Evolutionary conservation across 2,888 invertebrate genomes (phyloP), one percentile per base, ranked within the genome.

Genomic region (Philereme transversata): DNA sequence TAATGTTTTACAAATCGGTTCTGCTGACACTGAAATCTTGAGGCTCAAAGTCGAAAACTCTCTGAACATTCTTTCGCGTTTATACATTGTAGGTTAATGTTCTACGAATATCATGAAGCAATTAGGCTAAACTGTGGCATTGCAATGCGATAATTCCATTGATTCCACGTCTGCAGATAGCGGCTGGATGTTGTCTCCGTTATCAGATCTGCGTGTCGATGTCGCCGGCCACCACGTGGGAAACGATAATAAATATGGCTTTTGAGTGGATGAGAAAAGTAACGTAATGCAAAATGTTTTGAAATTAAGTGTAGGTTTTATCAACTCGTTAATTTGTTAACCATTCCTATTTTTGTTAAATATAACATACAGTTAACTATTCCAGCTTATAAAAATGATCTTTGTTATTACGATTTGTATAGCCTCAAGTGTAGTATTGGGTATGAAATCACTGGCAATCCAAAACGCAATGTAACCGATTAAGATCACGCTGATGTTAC

Each of bases 61-160:
- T 40, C 36, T 8, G 6, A 40, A 40, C 7, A 6, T 40, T 0
- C 44, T 44, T 51, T 50, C 10, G 38, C 38, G 34, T 38, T 50
- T 51, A 45, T 51, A 58, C 3, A 47, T 22, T 46, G 38, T 38
- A 58, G 6, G 52, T 53, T 57, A 54, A 51, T 11, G 35, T 47
- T 11, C 5, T 47, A 5, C 38, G 5, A 51, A 33, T 38, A 66
- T 57, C 77, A 77, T 79, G 84, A 84, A 86, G 88, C 88, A 88
- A 89, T 90, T 90, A 90, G 88, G 82, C 86, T 81, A 77, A 77
- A 76, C 75, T 76, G 40, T 51, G 82, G 83, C 82, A 83, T 82
- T 81, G 84, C 83, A 83, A 84, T 87, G 83, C 87, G 87, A 89
- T 90, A 88, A 88, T 87, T 87, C 87, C 82, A 80, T 83, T 85